A percentile compares a stretch with the other conserved stretches of the same genome.
Evolutionary conservation across 2,113 vertebrate species (phyloP).

Genomic region (Cairina moschata): DNA sequence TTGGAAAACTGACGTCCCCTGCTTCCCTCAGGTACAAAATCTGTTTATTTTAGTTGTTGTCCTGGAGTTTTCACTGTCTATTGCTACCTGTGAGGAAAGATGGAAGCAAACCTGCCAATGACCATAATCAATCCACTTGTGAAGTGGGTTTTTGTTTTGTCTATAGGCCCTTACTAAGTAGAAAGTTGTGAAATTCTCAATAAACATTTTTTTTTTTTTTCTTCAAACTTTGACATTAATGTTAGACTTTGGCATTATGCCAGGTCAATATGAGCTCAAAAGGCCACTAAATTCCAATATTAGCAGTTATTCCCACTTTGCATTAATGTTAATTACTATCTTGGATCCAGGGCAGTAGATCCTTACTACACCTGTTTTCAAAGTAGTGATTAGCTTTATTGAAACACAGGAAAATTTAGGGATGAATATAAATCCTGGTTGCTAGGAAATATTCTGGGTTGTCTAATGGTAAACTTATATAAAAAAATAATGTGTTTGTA

Average conservation of each 20-base stretch:
- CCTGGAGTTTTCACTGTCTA: background rate
- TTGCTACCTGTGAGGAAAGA: background rate
- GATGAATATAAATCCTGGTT: background rate
- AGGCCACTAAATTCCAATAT: background rate
- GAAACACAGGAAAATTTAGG: background rate
- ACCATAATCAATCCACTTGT: background rate
- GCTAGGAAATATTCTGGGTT: background rate
- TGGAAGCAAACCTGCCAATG: background rate
- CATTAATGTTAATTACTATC: background rate
- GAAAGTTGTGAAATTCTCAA: background rate
- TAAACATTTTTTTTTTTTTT: background rate
- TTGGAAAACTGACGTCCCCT: background rate
- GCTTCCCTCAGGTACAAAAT: slow-evolving; percentile 10
- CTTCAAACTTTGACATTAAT: background rate
- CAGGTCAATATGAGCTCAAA: background rate
- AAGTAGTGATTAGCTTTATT: background rate
- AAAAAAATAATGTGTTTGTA: background rate
- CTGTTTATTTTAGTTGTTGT: background rate
- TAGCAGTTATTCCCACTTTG: background rate
- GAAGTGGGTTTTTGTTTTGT: background rate
- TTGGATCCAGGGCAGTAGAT: background rate
- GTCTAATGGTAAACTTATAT: background rate
- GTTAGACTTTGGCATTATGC: background rate
- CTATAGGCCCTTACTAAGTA: background rate
- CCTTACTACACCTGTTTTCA: background rate